Evolutionary conservation across 64 coral and sea anemone genomes (phyloP).

Genomic region (Cladopsammia gracilis): DNA sequence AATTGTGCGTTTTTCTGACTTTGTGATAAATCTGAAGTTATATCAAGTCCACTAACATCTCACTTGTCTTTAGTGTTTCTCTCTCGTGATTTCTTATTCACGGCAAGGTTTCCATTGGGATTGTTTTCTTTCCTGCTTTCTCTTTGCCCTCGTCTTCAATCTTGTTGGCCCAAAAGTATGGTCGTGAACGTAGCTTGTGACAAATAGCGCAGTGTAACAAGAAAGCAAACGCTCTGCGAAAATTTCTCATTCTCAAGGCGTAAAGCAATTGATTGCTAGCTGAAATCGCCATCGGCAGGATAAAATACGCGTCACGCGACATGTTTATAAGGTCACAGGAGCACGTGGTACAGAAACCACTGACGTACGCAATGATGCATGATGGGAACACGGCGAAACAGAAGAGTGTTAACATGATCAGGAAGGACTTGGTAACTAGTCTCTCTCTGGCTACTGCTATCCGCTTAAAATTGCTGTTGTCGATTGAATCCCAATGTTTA

Average conservation of each 20-base stretch:
- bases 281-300: constrained; percentile 36
- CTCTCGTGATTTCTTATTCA: too few species aligned
- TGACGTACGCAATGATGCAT: constrained; percentile 60
- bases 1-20: too few species aligned
- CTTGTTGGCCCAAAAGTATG: too few species aligned
- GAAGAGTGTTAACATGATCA: constrained; percentile 57
- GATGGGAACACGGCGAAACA: constrained; percentile 47
- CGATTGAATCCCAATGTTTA: neutral
- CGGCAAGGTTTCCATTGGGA: too few species aligned
- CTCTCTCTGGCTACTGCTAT: constrained; percentile 3
- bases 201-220: neutral
- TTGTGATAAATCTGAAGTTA: too few species aligned
- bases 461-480: neutral
- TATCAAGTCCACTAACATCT: too few species aligned
- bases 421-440: constrained; percentile 60
- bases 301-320: constrained; percentile 59
- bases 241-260: constrained; percentile 71
- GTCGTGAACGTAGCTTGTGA: neutral
- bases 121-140: too few species aligned
- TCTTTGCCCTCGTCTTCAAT: neutral
- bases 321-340: constrained; percentile 55
- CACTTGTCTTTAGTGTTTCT: too few species aligned
- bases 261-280: constrained; percentile 73
- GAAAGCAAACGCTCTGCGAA: constrained; percentile 49
- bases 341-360: constrained; percentile 64